Conservation (phyloP, 1,140 invertebrate species). For the Pseudoatta argentina region DNA sequence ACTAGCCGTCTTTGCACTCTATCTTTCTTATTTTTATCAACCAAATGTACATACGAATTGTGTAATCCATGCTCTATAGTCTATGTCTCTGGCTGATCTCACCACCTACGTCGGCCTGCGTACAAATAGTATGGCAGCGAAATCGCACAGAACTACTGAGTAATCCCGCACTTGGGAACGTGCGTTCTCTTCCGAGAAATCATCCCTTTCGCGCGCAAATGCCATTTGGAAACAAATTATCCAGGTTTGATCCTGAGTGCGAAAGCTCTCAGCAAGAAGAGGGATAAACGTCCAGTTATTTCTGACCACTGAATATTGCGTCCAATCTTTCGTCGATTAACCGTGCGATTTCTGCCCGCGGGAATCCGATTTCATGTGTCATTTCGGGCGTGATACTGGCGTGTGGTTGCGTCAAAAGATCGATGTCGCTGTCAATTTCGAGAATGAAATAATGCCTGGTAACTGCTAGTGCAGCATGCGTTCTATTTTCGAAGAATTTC, state of each 20-base stretch:
- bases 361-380: conserved; percentile 24
- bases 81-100: too few species aligned
- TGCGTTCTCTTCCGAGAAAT: neutral
- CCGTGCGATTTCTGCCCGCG: neutral
- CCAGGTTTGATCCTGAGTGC: neutral
- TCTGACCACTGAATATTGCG: neutral
- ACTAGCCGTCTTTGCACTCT: too few species aligned
- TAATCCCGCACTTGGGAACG: neutral
- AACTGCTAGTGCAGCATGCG: neutral
- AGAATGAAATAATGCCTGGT: conserved; percentile 39
- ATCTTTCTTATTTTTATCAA: too few species aligned
- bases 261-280: neutral
- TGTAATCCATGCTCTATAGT: too few species aligned
- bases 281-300: neutral
- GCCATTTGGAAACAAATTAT: neutral
- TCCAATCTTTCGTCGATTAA: neutral
- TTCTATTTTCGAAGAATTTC: conserved; percentile 62
- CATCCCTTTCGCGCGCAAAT: neutral
- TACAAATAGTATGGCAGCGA: conserved; percentile 56
- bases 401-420: conserved; percentile 15
- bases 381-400: conserved; percentile 1
- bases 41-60: too few species aligned
- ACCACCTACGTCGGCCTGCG: neutral
- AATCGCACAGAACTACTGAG: conserved; percentile 56
- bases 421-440: conserved; percentile 33